Evolutionary conservation across 2,888 invertebrate genomes (phyloP).

Genomic region (Eupithecia pulchellata): DNA sequence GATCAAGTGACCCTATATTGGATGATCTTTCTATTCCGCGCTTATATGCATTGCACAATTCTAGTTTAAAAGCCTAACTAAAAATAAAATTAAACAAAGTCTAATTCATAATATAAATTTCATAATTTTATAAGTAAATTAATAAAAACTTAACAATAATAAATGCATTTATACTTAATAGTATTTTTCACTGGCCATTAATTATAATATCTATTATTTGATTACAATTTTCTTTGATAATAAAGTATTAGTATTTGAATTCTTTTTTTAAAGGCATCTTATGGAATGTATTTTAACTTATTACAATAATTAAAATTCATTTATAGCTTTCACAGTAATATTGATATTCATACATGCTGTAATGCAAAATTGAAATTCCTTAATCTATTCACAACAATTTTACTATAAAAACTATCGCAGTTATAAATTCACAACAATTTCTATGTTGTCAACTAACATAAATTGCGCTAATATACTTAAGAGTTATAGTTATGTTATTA

Average conservation of each 20-base stretch:
- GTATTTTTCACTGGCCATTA: conserved; percentile 18
- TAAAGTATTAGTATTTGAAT: background rate
- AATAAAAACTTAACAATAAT: conserved; percentile 32
- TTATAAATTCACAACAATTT: background rate
- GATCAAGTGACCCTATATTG: background rate
- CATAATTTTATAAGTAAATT: background rate
- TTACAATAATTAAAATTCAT: background rate
- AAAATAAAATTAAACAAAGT: background rate
- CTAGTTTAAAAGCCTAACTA: background rate
- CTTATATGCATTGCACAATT: background rate
- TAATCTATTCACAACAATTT: background rate
- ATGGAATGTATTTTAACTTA: background rate
- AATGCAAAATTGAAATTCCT: too few relatives aligned
- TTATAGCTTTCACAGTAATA: background rate
- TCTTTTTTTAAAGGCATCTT: background rate
- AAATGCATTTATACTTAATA: conserved; percentile 34
- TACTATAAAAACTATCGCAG: too few relatives aligned
- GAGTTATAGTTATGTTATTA: too few relatives aligned
- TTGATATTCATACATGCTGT: background rate
- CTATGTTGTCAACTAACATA: background rate
- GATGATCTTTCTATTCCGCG: background rate
- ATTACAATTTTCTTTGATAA: background rate
- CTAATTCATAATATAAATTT: background rate
- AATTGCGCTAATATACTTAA: too few relatives aligned
- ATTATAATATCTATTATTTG: too few relatives aligned